Evolutionary conservation across 2,797 vertebrate genomes (phyloP).

Genomic region (Denticeps clupeoides): DNA sequence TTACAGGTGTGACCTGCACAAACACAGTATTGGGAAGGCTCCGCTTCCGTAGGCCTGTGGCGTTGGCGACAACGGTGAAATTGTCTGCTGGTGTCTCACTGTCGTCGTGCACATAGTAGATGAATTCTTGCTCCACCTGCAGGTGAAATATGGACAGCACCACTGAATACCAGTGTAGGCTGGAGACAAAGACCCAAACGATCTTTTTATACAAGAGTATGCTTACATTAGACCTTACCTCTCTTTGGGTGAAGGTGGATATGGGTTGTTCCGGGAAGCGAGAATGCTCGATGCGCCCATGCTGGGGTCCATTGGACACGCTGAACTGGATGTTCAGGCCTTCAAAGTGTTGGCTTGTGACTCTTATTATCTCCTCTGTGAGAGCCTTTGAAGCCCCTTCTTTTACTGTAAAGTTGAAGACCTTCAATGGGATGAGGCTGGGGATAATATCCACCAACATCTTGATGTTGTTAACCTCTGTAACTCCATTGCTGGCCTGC

Average conservation of each 20-base stretch:
- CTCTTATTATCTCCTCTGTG: conserved; percentile 61
- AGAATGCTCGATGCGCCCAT: conserved; percentile 70
- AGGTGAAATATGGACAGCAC: background rate
- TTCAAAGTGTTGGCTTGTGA: conserved; percentile 67
- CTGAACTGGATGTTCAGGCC: conserved; percentile 71
- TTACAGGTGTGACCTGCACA: conserved; percentile 69
- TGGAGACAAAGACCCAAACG: background rate
- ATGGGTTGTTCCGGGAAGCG: conserved; percentile 59
- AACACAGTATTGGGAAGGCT: conserved; percentile 64
- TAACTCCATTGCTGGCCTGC: conserved; percentile 66
- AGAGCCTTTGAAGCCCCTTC: conserved; percentile 72
- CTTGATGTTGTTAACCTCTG: conserved; percentile 52
- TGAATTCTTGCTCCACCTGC: conserved; percentile 77
- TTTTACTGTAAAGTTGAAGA: conserved; percentile 69
- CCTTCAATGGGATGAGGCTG: conserved; percentile 63
- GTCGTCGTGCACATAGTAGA: conserved; percentile 78
- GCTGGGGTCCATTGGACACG: conserved; percentile 61
- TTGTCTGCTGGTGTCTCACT: conserved; percentile 68
- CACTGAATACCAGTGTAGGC: background rate
- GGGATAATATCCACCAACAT: conserved; percentile 72
- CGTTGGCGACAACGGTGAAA: conserved; percentile 73
- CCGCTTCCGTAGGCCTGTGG: conserved; percentile 69
- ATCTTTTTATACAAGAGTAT: too few relatives aligned
- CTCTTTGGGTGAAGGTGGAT: conserved; percentile 71
- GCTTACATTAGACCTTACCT: conserved; percentile 53